phyloP scores from a whole-genome alignment of 2,113 vertebrate genomes.

The Pteruthius melanotis region DNA sequence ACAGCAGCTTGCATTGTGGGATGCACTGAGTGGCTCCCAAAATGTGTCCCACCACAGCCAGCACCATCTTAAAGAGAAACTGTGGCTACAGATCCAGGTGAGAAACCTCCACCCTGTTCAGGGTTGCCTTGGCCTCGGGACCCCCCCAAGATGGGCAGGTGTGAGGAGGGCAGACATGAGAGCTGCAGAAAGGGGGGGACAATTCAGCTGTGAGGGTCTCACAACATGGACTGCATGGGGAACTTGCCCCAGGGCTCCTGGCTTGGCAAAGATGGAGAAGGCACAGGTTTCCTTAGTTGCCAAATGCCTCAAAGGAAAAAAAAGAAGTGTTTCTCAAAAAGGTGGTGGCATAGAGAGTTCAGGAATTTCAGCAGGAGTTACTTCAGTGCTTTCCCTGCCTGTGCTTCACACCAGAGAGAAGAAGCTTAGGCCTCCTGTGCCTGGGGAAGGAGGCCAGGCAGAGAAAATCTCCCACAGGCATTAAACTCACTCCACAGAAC shows the following conservation, averaged over 20 bases:
- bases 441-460: background rate
- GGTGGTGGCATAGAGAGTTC: background rate
- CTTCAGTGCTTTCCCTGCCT: background rate
- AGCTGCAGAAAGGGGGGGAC: background rate
- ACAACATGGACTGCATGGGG: background rate
- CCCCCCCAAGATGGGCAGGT: accelerated
- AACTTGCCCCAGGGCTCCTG: accelerated
- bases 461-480: background rate
- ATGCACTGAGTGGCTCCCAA: background rate
- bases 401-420: background rate
- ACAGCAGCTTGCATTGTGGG: background rate
- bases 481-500: background rate
- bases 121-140: accelerated
- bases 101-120: background rate
- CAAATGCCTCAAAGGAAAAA: background rate
- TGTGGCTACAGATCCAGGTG: background rate
- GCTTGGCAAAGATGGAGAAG: background rate
- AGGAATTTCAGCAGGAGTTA: background rate
- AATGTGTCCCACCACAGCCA: accelerated
- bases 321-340: background rate
- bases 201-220: accelerated
- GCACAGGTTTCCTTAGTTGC: background rate
- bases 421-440: background rate
- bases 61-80: background rate
- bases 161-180: background rate